These are phyloP conservation scores for Nomada flava DNA, from an alignment of 2,888 invertebrate genomes.

Conservation along the genomic window DNA sequence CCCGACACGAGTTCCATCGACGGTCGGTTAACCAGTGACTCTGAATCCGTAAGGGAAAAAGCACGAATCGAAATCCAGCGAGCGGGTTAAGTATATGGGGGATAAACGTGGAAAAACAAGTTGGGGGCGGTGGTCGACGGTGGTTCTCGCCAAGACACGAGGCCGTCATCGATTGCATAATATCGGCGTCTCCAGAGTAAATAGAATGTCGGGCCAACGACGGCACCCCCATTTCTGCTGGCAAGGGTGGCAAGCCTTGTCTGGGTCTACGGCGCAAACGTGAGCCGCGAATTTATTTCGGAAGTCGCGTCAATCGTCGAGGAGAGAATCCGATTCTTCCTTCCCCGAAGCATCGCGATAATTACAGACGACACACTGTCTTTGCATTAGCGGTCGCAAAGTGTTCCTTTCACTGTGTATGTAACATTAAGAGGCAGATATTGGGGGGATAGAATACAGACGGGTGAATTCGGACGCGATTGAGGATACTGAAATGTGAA, in stretches of 20 bases:
- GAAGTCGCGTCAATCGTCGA: slow-evolving; percentile 19
- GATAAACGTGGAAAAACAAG: slow-evolving; percentile 39
- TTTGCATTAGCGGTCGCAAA: slow-evolving; percentile 6
- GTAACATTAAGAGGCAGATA: neutral
- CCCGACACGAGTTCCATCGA: neutral
- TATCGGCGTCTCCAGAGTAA: slow-evolving; percentile 79
- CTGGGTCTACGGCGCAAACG: slow-evolving; percentile 58
- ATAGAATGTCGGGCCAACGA: slow-evolving; percentile 75
- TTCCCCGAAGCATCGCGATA: slow-evolving; percentile 34
- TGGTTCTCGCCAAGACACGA: slow-evolving; percentile 44
- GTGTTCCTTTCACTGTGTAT: neutral
- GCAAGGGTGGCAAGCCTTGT: slow-evolving; percentile 46
- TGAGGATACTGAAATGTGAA: neutral
- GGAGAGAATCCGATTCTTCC: slow-evolving; percentile 62
- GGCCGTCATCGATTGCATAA: slow-evolving; percentile 76
- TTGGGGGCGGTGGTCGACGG: neutral
- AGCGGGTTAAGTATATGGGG: slow-evolving; percentile 19
- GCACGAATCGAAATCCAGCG: slow-evolving; percentile 23
- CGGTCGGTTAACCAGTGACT: slow-evolving; percentile 27
- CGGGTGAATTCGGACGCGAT: neutral
- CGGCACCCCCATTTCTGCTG: slow-evolving; percentile 5
- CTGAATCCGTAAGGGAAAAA: slow-evolving; percentile 17
- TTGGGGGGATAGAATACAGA: neutral
- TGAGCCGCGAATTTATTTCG: slow-evolving; percentile 77
- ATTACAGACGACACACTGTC: slow-evolving; percentile 4